Percentiles rank a stretch among this genome's conserved stretches.
These are phyloP conservation scores for Caenorhabditis sp. DNA, from an alignment of 2,888 invertebrate genomes.

Conservation along the genomic window DNA sequence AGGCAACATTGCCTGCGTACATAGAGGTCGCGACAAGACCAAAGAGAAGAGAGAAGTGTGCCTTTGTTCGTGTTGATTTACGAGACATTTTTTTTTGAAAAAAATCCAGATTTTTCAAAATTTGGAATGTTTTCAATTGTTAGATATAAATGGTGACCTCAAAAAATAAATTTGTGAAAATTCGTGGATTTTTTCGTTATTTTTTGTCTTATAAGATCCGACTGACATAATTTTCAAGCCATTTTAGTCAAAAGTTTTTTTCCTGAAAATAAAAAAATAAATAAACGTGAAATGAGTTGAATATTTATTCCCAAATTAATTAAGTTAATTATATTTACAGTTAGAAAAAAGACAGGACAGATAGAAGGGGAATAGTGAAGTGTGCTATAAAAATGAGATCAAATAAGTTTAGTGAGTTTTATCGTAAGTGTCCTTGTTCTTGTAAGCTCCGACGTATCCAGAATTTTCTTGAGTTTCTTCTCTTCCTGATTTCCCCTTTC, in stretches of 20 bases:
- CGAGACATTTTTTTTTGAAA: slow-evolving; percentile 1
- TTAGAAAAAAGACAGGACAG: too few species aligned
- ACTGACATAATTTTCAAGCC: too few species aligned
- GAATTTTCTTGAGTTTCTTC: slow-evolving; percentile 59
- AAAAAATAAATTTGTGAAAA: too few species aligned
- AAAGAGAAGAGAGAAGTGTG: neutral
- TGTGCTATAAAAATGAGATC: slow-evolving; percentile 14
- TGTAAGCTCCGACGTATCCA: slow-evolving; percentile 71
- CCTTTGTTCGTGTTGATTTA: slow-evolving; percentile 30
- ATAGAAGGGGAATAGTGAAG: neutral
- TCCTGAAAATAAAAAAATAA: neutral
- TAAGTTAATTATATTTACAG: neutral
- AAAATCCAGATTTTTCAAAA: too few species aligned
- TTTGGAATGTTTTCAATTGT: too few species aligned
- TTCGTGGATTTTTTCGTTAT: too few species aligned
- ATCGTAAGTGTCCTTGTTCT: slow-evolving; percentile 71
- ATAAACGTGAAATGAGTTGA: too few species aligned
- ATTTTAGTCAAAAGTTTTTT: too few species aligned
- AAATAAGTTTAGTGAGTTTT: slow-evolving; percentile 53
- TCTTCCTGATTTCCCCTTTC: slow-evolving; percentile 70
- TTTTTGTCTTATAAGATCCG: too few species aligned
- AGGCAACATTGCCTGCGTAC: slow-evolving; percentile 31
- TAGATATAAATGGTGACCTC: too few species aligned
- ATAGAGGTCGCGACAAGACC: slow-evolving; percentile 20
- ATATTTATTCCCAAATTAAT: neutral